Conservation (phyloP, 2,113 vertebrate genomes). For the Carlito syrichta region DNA sequence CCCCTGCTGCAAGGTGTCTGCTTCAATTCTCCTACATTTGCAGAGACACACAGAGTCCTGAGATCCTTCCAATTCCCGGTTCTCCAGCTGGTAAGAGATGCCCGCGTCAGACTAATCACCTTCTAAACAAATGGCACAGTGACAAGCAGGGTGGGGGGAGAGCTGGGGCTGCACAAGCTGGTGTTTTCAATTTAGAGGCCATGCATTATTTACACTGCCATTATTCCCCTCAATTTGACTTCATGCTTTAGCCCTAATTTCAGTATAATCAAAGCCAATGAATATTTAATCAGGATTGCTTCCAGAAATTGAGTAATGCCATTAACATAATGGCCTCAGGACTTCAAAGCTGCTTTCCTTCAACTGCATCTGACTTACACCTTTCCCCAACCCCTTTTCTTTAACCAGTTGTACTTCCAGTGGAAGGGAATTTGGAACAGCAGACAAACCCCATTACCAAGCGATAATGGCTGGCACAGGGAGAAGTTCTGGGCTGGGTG, state of each 20-base stretch:
- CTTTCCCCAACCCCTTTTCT: constrained; percentile 58
- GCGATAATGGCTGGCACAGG: neutral
- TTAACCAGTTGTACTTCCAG: constrained; percentile 50
- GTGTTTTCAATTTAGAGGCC: constrained; percentile 91
- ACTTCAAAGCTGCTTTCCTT: constrained; percentile 85
- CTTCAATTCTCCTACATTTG: constrained; percentile 56
- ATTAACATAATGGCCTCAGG: constrained; percentile 92
- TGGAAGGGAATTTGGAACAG: neutral
- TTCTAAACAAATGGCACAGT: constrained; percentile 88
- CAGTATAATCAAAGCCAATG: constrained; percentile 93
- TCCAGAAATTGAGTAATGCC: constrained; percentile 92
- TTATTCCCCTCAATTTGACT: constrained; percentile 92
- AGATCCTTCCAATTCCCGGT: constrained; percentile 77
- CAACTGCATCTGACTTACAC: constrained; percentile 81
- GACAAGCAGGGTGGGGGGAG: constrained; percentile 77
- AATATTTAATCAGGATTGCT: constrained; percentile 94
- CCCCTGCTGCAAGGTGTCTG: constrained; percentile 57
- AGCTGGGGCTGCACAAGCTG: constrained; percentile 82
- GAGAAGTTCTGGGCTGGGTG: too few species aligned
- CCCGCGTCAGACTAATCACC: constrained; percentile 81
- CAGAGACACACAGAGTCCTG: constrained; percentile 81
- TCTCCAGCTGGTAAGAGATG: constrained; percentile 80
- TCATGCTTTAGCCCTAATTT: constrained; percentile 92
- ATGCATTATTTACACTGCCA: constrained; percentile 93
- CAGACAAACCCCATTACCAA: too few species aligned